Evolutionary conservation across 1,140 invertebrate genomes (phyloP).

Genomic region (Marisa cornuarietis): DNA sequence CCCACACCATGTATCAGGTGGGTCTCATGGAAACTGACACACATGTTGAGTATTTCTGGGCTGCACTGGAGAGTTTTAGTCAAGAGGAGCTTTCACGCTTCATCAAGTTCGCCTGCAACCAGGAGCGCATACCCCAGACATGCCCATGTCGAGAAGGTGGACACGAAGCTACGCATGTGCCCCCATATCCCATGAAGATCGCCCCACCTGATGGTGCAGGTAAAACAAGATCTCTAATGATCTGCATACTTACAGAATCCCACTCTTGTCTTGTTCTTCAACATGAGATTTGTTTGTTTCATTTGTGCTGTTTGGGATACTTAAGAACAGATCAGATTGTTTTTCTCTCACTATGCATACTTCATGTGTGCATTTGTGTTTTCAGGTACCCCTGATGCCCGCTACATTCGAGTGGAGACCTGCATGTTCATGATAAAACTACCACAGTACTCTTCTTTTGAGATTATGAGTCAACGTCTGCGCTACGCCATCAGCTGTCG

Average conservation of each 20-base stretch:
- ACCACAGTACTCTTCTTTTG: slow-evolving; percentile 62
- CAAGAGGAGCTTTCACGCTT: slow-evolving; percentile 64
- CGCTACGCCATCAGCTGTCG: slow-evolving; percentile 64
- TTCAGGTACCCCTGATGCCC: slow-evolving; percentile 57
- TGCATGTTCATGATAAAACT: slow-evolving; percentile 68
- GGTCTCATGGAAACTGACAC: slow-evolving; percentile 65
- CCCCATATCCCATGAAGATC: slow-evolving; percentile 68
- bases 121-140: slow-evolving; percentile 62
- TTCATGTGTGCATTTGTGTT: slow-evolving; percentile 9
- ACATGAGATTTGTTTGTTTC: too few species aligned
- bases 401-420: slow-evolving; percentile 65
- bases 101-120: slow-evolving; percentile 67
- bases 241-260: too few species aligned
- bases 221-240: slow-evolving; percentile 22
- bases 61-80: slow-evolving; percentile 59
- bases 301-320: too few species aligned
- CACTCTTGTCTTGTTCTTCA: too few species aligned
- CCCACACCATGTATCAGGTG: slow-evolving; percentile 66
- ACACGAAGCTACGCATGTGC: slow-evolving; percentile 59
- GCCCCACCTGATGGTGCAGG: slow-evolving; percentile 65
- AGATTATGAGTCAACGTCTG: slow-evolving; percentile 62
- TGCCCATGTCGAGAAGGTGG: slow-evolving; percentile 63
- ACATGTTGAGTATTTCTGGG: slow-evolving; percentile 67
- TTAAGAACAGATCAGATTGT: too few species aligned
- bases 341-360: too few species aligned